These are phyloP conservation scores for Lacerta viridis DNA, from an alignment of 2,797 vertebrate species.

Conservation along the genomic window DNA sequence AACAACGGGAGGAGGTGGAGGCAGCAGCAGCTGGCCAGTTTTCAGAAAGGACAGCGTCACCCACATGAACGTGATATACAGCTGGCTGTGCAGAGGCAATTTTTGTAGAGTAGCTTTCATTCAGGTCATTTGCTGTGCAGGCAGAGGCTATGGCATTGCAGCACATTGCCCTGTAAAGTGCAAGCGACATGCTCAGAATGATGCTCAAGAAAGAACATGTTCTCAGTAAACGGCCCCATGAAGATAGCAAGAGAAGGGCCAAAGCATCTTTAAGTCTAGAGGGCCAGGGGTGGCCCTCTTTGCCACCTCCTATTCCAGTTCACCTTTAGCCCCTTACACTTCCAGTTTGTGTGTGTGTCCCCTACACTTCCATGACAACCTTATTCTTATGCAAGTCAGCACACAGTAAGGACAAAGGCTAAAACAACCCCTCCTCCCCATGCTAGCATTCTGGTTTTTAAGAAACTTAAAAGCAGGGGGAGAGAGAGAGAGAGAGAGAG, in stretches of 20 bases:
- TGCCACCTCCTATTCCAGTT: too few species aligned
- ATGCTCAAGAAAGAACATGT: not conserved
- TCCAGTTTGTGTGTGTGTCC: too few species aligned
- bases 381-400: too few species aligned
- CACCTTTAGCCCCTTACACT: too few species aligned
- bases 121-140: conserved; percentile 26
- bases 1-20: conserved; percentile 34
- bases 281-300: too few species aligned
- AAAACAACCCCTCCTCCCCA: too few species aligned
- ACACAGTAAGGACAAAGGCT: too few species aligned
- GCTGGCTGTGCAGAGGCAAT: conserved; percentile 27
- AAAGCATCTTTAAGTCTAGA: too few species aligned
- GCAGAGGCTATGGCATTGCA: conserved; percentile 27
- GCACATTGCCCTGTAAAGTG: conserved; percentile 13
- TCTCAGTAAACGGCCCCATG: not conserved
- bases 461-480: too few species aligned
- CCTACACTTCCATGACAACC: too few species aligned
- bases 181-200: not conserved
- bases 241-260: not conserved
- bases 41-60: conserved; percentile 31
- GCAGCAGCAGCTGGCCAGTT: conserved; percentile 31
- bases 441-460: too few species aligned
- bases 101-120: conserved; percentile 17
- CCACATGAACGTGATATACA: conserved; percentile 23
- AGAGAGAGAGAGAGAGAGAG: too few species aligned